These are phyloP conservation scores for Meloidogyne hapla DNA, from an alignment of 1,140 invertebrate species.

Conservation along the genomic window DNA sequence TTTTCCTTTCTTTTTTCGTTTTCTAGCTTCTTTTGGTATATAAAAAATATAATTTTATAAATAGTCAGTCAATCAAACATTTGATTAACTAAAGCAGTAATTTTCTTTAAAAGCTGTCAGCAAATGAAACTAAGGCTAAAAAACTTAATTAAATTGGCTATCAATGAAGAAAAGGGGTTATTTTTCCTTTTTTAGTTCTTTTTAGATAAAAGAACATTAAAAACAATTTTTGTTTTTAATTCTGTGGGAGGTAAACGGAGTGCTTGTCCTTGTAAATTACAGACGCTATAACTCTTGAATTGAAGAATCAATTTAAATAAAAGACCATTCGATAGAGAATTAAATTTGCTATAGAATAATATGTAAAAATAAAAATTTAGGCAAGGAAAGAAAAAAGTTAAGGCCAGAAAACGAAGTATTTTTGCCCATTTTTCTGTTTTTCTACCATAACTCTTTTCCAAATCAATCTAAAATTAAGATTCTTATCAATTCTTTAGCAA, in stretches of 20 bases:
- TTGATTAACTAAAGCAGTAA: constrained; percentile 5
- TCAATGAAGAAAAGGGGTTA: neutral
- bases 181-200: neutral
- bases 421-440: neutral
- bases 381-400: neutral
- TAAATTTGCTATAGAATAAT: neutral
- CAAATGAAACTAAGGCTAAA: neutral
- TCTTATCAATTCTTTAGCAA: neutral
- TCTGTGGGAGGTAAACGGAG: neutral
- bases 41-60: neutral
- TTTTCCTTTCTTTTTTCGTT: neutral
- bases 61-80: constrained; percentile 6
- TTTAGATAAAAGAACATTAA: constrained; percentile 13
- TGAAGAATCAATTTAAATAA: neutral
- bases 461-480: neutral
- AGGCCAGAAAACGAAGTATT: neutral
- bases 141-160: neutral
- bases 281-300: neutral
- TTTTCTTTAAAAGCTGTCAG: neutral
- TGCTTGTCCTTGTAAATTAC: neutral
- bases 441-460: neutral
- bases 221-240: constrained; percentile 3
- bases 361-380: neutral
- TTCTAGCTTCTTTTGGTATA: neutral
- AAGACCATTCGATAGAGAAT: neutral